Base-by-base conservation (phyloP, 2,888 invertebrate species). In the Dione juno region DNA sequence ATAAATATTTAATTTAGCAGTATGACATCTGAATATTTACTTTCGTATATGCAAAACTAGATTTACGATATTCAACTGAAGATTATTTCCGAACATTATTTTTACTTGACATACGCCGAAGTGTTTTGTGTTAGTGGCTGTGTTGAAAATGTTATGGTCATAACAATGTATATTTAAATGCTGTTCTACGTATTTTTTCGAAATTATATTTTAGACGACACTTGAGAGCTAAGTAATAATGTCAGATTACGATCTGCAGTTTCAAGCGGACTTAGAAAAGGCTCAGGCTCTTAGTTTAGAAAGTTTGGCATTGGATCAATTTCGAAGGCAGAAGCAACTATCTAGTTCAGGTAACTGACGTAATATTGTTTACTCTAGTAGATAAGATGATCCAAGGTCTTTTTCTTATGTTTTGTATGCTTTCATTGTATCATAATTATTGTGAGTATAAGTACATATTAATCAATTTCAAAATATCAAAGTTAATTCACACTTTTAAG, bases 221-320 rank as follows among this genome's bases (percentile, higher is more conserved):
- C 54, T 43, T 80, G 79, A 78, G 81, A 79, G 80, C 79, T 79
- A 74, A 78, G 76, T 78, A 77, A 90, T 79, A 81, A 93, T 93
- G 93, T 93, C 93, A 67, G 97, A 97, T 84, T 96, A 96, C 91
- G 97, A 97, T 82, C 95, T 95, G 81, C 96, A 97, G 88, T 97
- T 96, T 84, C 95, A 97, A 93, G 96, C 97, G 75, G 97, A 98
- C 84, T 90, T 98, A 85, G 97, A 98, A 88, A 95, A 96, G 86
- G 98, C 98, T 1, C 97, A 97, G 84, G 97, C 97, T 66, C 92
- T 98, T 61, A 98, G 97, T 89, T 92, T 98, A 82, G 97, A 98
- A 92, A 97, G 96, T 81, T 93, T 97, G 77, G 97, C 97, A 52
- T 90, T 97, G 77, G 97, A 97, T 82, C 96, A 97, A 84, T 97